A percentile compares a stretch with the other conserved stretches of the same genome.
Conservation (phyloP, 2,113 vertebrate genomes). For the Semicossyphus pulcher region DNA sequence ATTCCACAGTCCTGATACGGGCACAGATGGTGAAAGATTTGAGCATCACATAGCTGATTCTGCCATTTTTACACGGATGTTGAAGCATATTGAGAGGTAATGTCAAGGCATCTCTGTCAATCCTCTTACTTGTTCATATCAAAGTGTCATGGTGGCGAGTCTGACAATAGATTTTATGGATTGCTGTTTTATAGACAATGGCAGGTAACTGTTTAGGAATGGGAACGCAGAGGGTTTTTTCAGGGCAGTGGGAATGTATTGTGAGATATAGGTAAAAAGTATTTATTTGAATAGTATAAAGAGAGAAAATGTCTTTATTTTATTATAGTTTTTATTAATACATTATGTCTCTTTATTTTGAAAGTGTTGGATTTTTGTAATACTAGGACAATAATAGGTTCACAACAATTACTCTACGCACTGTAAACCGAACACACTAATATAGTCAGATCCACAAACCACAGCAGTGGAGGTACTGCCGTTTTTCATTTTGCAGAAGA, state of each 20-base stretch:
- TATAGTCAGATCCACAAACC: constrained; percentile 9
- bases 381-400: constrained; percentile 23
- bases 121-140: constrained; percentile 45
- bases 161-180: constrained; percentile 50
- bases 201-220: constrained; percentile 38
- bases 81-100: constrained; percentile 3
- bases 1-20: background rate
- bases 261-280: constrained; percentile 62
- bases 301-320: constrained; percentile 77
- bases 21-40: background rate
- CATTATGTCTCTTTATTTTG: constrained; percentile 66
- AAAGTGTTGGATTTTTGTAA: constrained; percentile 67
- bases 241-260: constrained; percentile 54
- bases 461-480: background rate
- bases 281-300: constrained; percentile 72
- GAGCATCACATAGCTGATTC: constrained; percentile 8
- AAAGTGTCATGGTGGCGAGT: constrained; percentile 58
- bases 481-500: constrained; percentile 14
- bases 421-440: constrained; percentile 12
- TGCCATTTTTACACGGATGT: constrained; percentile 28
- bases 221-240: constrained; percentile 45
- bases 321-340: constrained; percentile 71
- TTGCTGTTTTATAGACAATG: constrained; percentile 58
- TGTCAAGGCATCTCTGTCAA: constrained; percentile 32
- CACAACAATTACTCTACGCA: constrained; percentile 16